These are phyloP conservation scores for Todiramphus chloris DNA, from an alignment of 2,113 vertebrate genomes.

Conservation along the genomic window DNA sequence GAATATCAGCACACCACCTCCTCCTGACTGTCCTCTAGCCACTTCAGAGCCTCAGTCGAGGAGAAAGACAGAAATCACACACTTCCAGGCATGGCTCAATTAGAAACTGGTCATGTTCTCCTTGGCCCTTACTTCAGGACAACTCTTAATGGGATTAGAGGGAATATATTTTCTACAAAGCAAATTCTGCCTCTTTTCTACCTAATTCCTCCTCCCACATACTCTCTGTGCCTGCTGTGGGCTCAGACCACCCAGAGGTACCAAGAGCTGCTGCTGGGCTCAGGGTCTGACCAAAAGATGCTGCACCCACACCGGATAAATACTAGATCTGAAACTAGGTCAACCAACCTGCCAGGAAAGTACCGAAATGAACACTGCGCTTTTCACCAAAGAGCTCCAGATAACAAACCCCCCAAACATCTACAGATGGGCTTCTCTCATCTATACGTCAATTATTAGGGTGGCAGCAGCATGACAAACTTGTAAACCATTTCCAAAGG, in stretches of 20 bases:
- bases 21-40: constrained; percentile 32
- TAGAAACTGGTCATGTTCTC: neutral
- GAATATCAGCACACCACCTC: constrained; percentile 24
- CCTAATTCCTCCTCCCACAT: neutral
- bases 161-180: neutral
- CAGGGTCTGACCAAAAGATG: neutral
- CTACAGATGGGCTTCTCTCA: neutral
- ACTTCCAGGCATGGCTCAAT: neutral
- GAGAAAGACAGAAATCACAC: neutral
- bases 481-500: neutral
- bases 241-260: neutral
- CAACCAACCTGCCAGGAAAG: neutral
- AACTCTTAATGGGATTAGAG: neutral
- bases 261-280: rapidly evolving
- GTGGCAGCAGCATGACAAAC: neutral
- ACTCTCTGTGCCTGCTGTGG: rapidly evolving
- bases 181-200: neutral
- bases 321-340: constrained; percentile 33
- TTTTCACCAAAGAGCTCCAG: neutral
- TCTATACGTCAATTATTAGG: neutral
- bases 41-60: neutral
- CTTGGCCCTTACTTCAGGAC: neutral
- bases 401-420: neutral
- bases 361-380: neutral
- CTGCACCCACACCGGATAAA: neutral